Percentiles rank a stretch among this genome's conserved stretches.
Conservation (phyloP, 2,113 vertebrate species). For the Muscicapa adusta region DNA sequence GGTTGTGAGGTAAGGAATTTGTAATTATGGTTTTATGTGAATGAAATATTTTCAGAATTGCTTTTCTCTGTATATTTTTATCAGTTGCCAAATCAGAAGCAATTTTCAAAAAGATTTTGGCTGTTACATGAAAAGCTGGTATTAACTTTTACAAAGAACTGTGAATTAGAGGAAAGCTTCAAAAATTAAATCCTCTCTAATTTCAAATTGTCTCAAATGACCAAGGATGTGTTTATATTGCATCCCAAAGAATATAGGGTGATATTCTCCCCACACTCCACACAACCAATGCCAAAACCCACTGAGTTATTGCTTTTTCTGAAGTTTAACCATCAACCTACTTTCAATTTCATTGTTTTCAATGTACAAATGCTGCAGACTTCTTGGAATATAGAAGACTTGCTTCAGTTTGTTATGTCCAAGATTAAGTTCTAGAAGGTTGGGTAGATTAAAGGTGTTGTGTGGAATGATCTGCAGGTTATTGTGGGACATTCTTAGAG, state of each 20-base stretch:
- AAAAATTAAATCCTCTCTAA: background rate
- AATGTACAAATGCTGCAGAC: slow-evolving; percentile 78
- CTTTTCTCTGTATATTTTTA: background rate
- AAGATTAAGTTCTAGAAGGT: slow-evolving; percentile 77
- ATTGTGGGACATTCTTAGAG: slow-evolving; percentile 76
- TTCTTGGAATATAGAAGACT: slow-evolving; percentile 78
- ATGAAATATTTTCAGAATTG: background rate
- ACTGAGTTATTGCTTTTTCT: background rate
- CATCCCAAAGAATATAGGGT: background rate
- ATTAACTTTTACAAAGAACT: background rate
- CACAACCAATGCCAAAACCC: background rate
- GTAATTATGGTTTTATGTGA: background rate
- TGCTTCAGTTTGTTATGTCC: slow-evolving; percentile 81
- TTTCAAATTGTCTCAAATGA: background rate
- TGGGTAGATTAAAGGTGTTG: slow-evolving; percentile 77
- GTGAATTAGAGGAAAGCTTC: background rate
- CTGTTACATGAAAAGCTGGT: background rate
- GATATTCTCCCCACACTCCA: background rate
- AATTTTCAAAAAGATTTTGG: background rate
- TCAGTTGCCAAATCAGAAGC: background rate
- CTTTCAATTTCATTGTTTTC: slow-evolving; percentile 81
- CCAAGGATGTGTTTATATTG: background rate
- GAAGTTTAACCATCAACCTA: slow-evolving; percentile 53
- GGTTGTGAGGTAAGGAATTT: background rate
- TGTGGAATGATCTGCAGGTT: slow-evolving; percentile 70